Evolutionary conservation across 2,113 vertebrate genomes (phyloP).

Genomic region (Australoheros scitulus): DNA sequence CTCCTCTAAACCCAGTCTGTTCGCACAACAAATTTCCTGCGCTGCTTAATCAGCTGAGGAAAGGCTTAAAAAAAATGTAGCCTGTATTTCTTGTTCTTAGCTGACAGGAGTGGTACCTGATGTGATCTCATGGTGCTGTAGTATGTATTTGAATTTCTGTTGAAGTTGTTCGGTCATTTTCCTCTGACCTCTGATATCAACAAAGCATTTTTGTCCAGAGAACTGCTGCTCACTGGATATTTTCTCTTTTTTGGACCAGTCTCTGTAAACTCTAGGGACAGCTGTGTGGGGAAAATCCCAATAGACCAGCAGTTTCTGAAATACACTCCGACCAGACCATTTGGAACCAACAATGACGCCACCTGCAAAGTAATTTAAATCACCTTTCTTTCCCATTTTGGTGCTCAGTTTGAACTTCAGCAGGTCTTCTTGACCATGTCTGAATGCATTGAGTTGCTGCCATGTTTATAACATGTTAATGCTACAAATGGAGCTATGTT

Average conservation of each 20-base stretch:
- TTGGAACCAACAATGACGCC: too few species aligned
- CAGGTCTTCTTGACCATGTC: fast-evolving
- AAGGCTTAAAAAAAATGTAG: slow-evolving; percentile 14
- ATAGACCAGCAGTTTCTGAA: not conserved
- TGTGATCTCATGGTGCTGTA: not conserved
- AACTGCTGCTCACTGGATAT: not conserved
- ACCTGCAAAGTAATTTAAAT: not conserved
- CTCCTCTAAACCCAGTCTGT: not conserved
- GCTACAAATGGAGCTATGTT: not conserved
- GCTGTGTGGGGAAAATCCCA: not conserved
- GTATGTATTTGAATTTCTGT: not conserved
- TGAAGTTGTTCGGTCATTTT: not conserved
- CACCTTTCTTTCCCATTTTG: not conserved
- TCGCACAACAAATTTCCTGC: slow-evolving; percentile 13
- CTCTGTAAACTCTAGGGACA: not conserved
- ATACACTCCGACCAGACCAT: not conserved
- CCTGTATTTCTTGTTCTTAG: too few species aligned
- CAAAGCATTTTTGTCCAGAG: not conserved
- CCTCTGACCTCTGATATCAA: not conserved
- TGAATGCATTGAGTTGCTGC: not conserved
- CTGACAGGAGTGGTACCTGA: too few species aligned
- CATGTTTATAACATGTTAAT: not conserved
- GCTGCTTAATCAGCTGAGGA: slow-evolving; percentile 32
- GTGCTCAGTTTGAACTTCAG: not conserved
- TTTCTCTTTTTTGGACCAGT: not conserved